phyloP scores from a whole-genome alignment of 2,113 vertebrate genomes.

The Erythrolamprus reginae region DNA sequence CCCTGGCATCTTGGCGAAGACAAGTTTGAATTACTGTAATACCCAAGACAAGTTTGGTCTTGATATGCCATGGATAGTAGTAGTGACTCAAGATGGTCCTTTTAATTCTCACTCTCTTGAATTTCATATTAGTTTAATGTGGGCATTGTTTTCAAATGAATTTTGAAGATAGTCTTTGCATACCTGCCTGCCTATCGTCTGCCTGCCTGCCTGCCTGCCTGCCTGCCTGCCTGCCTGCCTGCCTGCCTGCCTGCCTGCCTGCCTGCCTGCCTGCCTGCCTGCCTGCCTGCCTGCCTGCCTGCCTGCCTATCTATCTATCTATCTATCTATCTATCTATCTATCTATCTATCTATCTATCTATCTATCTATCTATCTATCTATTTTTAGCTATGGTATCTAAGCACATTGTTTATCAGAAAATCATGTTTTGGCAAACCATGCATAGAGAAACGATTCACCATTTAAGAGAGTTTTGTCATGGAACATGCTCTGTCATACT shows the following conservation, averaged over 20 bases:
- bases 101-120: neutral
- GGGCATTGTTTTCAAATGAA: neutral
- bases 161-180: neutral
- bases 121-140: neutral
- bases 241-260: neutral
- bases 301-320: neutral
- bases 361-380: fast-evolving
- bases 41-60: neutral
- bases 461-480: neutral
- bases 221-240: too few species aligned
- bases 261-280: neutral
- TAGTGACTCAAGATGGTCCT: neutral
- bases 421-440: neutral
- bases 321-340: neutral
- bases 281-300: neutral
- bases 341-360: too few species aligned
- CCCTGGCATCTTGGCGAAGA: too few species aligned
- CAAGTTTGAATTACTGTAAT: neutral
- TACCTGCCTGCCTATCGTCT: neutral
- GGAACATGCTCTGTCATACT: neutral
- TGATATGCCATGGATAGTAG: neutral
- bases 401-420: neutral
- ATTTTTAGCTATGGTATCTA: too few species aligned
- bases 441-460: neutral
- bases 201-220: too few species aligned